These are phyloP conservation scores for Nesidiocoris tenuis DNA, from an alignment of 2,888 invertebrate species.

Conservation along the genomic window DNA sequence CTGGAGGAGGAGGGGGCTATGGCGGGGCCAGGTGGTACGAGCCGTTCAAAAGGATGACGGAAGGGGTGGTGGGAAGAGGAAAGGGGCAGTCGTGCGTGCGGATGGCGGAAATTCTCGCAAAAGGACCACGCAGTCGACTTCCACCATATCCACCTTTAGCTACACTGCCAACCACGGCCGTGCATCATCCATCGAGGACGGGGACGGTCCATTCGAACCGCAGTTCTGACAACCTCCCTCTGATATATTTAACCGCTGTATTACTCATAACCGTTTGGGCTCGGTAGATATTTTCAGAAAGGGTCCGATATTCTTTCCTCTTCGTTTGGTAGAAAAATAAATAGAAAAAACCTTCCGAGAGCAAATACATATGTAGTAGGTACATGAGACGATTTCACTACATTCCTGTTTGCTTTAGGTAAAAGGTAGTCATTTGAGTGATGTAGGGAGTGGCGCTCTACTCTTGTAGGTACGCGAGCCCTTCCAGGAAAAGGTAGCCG, in stretches of 20 bases:
- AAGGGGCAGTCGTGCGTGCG: not conserved
- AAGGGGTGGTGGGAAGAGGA: not conserved
- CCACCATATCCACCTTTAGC: not conserved
- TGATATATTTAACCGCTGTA: not conserved
- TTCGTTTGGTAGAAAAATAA: no score
- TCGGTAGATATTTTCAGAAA: not conserved
- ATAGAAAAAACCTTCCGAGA: no score
- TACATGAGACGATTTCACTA: no score
- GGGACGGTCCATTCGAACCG: not conserved
- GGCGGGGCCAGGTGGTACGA: not conserved
- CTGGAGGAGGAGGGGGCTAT: not conserved
- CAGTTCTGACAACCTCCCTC: not conserved
- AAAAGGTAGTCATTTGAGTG: no score
- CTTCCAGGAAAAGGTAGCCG: no score
- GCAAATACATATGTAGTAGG: no score
- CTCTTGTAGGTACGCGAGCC: no score
- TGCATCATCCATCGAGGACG: not conserved
- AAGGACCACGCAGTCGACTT: not conserved
- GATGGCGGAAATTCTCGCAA: not conserved
- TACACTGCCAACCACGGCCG: not conserved
- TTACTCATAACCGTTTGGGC: not conserved
- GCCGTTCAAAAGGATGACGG: no score
- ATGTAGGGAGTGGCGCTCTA: no score
- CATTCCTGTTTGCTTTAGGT: no score
- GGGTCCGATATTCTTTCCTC: not conserved